Evolutionary conservation across 2,113 vertebrate species (phyloP).

Genomic region (Calidris pygmaea): DNA sequence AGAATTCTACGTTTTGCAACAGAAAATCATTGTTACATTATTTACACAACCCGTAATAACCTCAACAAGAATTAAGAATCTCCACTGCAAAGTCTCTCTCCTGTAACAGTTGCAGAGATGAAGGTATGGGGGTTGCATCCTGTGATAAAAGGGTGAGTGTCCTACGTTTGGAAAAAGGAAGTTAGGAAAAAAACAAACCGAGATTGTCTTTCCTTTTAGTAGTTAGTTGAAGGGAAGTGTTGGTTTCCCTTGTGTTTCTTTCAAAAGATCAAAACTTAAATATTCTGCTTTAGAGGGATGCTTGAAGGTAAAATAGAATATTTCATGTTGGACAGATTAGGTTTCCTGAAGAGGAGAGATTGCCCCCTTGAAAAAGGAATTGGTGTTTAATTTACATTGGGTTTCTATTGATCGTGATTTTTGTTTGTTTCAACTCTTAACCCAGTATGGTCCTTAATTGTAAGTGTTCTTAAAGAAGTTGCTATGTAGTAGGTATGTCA

Average conservation of each 20-base stretch:
- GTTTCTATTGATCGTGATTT: neutral
- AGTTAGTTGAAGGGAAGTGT: neutral
- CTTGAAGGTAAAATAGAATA: neutral
- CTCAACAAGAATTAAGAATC: neutral
- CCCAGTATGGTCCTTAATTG: neutral
- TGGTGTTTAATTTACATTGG: neutral
- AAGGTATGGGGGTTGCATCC: neutral
- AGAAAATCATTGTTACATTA: neutral
- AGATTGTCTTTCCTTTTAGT: neutral
- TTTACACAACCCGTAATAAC: neutral
- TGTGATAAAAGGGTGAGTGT: neutral
- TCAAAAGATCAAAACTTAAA: neutral
- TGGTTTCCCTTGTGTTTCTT: neutral
- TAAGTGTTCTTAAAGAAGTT: constrained; percentile 38
- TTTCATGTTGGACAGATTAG: neutral
- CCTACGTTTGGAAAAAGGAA: neutral
- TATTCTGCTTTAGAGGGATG: neutral
- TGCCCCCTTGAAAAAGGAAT: neutral
- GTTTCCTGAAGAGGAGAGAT: neutral
- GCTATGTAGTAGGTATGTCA: neutral
- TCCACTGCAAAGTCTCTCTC: neutral
- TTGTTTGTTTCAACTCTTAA: neutral
- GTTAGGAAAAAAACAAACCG: neutral
- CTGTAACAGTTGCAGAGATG: neutral
- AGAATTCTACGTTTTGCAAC: neutral